Conservation (phyloP, 2,113 vertebrate species). For the Donacobius atricapilla region DNA sequence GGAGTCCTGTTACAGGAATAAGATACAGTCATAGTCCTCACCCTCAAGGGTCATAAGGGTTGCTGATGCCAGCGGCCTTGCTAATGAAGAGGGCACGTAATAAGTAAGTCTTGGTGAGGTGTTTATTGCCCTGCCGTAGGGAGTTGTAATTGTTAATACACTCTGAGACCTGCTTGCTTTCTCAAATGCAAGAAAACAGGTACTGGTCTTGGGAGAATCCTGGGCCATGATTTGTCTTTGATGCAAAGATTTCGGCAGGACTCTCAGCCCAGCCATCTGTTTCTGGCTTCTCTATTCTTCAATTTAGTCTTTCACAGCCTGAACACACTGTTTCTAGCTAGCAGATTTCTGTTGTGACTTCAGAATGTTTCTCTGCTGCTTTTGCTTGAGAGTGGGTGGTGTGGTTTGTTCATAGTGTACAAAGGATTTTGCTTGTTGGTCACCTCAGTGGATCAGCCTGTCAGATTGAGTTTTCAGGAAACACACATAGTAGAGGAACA, state of each 20-base stretch:
- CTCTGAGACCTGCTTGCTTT: background rate
- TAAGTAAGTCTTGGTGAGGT: background rate
- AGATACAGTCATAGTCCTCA: background rate
- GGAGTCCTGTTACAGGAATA: conserved; percentile 1
- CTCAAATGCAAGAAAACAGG: background rate
- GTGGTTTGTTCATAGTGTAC: background rate
- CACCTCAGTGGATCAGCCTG: background rate
- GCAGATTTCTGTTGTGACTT: background rate
- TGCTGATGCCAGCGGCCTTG: background rate
- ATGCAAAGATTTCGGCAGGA: background rate
- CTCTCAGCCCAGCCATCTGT: background rate
- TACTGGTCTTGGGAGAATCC: background rate
- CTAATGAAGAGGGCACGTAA: background rate
- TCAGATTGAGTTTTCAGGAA: background rate
- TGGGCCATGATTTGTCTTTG: background rate
- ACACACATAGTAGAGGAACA: background rate
- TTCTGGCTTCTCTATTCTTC: background rate
- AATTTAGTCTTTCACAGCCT: background rate
- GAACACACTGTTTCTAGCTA: background rate
- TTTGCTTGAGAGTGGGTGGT: background rate
- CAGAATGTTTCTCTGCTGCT: background rate
- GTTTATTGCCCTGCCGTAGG: background rate
- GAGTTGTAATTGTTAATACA: background rate
- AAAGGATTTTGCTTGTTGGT: background rate
- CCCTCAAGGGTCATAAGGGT: background rate